Evolutionary conservation across 2,797 vertebrate species (phyloP).

Genomic region (Sciurus carolinensis): DNA sequence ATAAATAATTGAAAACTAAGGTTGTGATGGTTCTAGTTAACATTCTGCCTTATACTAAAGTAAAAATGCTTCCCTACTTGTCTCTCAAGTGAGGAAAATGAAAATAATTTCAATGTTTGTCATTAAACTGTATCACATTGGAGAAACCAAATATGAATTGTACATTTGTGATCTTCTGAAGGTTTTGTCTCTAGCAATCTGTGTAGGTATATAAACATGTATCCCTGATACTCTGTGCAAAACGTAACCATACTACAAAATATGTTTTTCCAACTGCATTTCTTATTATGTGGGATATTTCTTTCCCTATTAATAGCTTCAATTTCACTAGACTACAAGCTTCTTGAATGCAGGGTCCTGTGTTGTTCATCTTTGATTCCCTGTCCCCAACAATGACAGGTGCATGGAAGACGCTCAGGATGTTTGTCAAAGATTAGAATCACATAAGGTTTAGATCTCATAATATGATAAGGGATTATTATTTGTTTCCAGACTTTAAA

Average conservation of each 20-base stretch:
- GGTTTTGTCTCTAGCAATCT: background rate
- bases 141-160: background rate
- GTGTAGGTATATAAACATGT: background rate
- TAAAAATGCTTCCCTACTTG: background rate
- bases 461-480: background rate
- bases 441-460: background rate
- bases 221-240: background rate
- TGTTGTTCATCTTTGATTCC: background rate
- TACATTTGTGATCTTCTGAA: background rate
- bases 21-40: background rate
- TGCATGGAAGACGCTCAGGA: background rate
- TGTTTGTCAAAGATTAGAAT: constrained; percentile 45
- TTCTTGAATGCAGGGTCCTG: background rate
- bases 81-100: background rate
- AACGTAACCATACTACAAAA: background rate
- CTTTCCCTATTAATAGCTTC: background rate
- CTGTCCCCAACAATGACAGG: background rate
- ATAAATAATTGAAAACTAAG: background rate
- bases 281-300: constrained; percentile 9
- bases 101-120: background rate
- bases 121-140: background rate
- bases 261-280: background rate
- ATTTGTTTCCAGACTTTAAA: background rate
- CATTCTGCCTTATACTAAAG: background rate
- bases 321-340: background rate